Evolutionary conservation across 1,140 invertebrate genomes (phyloP), one percentile per base, ranked within the genome.

Genomic region (Ceratitis capitata): DNA sequence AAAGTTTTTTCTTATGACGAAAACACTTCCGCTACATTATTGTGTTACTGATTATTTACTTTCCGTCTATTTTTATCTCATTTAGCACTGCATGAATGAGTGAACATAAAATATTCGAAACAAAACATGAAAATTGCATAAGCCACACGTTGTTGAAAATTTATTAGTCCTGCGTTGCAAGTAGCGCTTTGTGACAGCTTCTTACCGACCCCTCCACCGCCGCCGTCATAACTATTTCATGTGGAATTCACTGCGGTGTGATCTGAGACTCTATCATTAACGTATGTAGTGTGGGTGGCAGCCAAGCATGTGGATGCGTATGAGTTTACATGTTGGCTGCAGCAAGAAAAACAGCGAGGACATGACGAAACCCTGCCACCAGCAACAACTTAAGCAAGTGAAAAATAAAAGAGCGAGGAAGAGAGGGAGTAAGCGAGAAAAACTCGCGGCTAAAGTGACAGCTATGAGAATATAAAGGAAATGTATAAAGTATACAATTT

Each of bases 401-500:
- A 78, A 23, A 42, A 19, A 35, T 2, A 64, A 23, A 4, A 5
- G 23, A 23, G 45, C 69, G 45, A 14, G 5, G 19, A 45, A 2
- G n/a, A 42, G 1, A 78, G 29, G 16, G n/a, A 23, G 19, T 35
- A 42, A 47, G n/a, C n/a, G 9, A 45, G 39, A 78, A 78, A 78
- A 45, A 78, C 45, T 16, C 39, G 69, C 69, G 69, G 39, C 69
- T 45, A 45, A 16, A 78, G 42, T 78, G 69, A 45, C 39, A 45
- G 69, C 69, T 78, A 45, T 78, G 69, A 78, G 69, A 47, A 42
- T 78, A 78, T 78, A 78, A 78, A 78, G 69, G 69, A 78, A 78
- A 78, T 78, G 39, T 39, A 78, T 78, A 78, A 78, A 78, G 23
- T 78, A 78, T 45, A 78, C 39, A 78, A 45, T 78, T 78, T 78